A percentile compares a stretch with the other conserved stretches of the same genome.
Conservation (phyloP, 1,140 invertebrate species). For the Lepidurus packardi region DNA sequence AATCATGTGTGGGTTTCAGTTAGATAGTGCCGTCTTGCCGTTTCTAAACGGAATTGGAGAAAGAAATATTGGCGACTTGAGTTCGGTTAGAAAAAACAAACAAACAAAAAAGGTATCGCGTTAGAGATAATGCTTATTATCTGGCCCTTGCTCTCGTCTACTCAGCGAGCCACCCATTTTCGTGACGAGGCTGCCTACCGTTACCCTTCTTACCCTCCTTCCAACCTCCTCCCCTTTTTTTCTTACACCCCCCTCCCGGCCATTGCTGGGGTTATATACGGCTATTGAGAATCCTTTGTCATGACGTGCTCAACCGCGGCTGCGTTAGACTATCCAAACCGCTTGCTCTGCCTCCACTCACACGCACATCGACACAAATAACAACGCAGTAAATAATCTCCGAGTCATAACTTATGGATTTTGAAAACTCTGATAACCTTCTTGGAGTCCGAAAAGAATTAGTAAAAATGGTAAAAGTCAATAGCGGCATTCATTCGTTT, state of each 20-base stretch:
- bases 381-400: not conserved
- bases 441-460: not conserved
- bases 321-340: conserved; percentile 12
- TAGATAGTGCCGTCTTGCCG: too few relatives aligned
- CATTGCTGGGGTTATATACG: conserved; percentile 16
- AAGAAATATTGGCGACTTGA: not conserved
- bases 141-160: not conserved
- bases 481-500: not conserved
- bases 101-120: not conserved
- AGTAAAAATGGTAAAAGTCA: not conserved
- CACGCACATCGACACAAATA: conserved; percentile 18
- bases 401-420: not conserved
- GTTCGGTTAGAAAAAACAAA: not conserved
- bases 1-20: not conserved
- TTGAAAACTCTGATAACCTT: not conserved
- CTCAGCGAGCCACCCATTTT: not conserved
- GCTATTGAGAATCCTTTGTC: conserved; percentile 21
- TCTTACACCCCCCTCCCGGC: conserved; percentile 27
- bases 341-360: conserved; percentile 19
- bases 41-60: too few relatives aligned
- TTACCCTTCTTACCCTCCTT: not conserved
- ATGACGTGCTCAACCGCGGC: conserved; percentile 20
- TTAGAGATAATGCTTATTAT: not conserved
- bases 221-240: not conserved
- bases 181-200: not conserved